Evolutionary conservation across 2,888 invertebrate genomes (phyloP).

Genomic region (Zootermopsis nevadensis): DNA sequence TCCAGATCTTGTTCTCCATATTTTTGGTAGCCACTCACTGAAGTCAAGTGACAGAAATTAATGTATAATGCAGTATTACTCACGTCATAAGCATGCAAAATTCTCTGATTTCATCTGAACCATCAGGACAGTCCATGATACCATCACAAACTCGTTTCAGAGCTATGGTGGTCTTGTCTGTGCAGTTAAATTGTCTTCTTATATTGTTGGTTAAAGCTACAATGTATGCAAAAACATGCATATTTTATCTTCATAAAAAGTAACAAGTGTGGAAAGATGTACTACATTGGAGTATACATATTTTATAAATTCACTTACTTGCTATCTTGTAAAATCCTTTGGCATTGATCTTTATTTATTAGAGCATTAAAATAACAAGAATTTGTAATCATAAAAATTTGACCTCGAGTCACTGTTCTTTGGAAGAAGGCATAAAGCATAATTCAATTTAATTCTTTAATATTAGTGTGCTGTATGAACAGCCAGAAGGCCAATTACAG

Average conservation of each 20-base stretch:
- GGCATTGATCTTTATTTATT: too few species aligned
- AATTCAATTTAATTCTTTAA: too few species aligned
- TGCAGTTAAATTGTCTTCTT: slow-evolving; percentile 49
- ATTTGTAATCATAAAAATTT: too few species aligned
- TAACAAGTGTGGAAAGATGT: neutral
- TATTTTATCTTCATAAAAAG: neutral
- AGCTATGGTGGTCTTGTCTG: slow-evolving; percentile 54
- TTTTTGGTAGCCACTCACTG: too few species aligned
- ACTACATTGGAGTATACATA: neutral
- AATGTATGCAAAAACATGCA: neutral
- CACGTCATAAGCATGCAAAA: slow-evolving; percentile 57
- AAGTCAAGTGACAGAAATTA: too few species aligned
- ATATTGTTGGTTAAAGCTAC: neutral
- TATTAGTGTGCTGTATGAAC: too few species aligned
- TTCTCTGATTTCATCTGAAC: slow-evolving; percentile 61
- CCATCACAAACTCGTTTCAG: slow-evolving; percentile 58
- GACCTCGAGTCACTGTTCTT: too few species aligned
- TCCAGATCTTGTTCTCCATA: too few species aligned
- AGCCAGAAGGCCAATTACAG: too few species aligned
- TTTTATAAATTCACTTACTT: neutral
- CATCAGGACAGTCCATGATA: slow-evolving; percentile 60
- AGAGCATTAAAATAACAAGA: too few species aligned
- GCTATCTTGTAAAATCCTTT: neutral
- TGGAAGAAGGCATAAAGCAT: too few species aligned
- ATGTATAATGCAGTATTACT: neutral